These are phyloP conservation scores for Gallirallus australis DNA, from an alignment of 2,797 vertebrate species.

Conservation along the genomic window DNA sequence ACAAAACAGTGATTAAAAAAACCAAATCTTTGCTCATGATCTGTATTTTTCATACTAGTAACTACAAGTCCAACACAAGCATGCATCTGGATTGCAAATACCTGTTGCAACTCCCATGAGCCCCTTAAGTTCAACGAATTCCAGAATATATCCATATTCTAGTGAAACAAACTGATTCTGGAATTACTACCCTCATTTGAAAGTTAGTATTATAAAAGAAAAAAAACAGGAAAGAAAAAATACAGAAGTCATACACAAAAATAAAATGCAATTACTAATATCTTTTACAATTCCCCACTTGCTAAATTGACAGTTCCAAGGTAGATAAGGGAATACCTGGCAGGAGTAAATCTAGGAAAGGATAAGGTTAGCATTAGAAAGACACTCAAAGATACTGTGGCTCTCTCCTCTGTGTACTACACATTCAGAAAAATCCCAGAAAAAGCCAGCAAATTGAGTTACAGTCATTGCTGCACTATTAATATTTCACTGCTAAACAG, in stretches of 20 bases:
- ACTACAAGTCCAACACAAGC: background rate
- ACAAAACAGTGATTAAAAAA: background rate
- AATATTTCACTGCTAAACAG: background rate
- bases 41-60: background rate
- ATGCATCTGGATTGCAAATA: background rate
- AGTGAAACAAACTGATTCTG: background rate
- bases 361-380: background rate
- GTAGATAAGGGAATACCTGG: background rate
- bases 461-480: background rate
- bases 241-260: background rate
- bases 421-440: background rate
- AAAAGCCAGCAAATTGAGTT: background rate
- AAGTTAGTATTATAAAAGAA: background rate
- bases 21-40: background rate
- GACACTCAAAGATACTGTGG: background rate
- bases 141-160: background rate
- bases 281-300: background rate
- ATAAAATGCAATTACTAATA: background rate
- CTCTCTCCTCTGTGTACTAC: background rate
- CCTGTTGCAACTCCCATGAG: background rate
- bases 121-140: background rate
- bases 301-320: background rate
- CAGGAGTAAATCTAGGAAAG: background rate
- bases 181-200: background rate
- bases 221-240: background rate